Percentiles rank a stretch among this genome's conserved stretches.
These are phyloP conservation scores for Meriones psammophilus DNA, from an alignment of 2,797 vertebrate genomes.

Conservation along the genomic window DNA sequence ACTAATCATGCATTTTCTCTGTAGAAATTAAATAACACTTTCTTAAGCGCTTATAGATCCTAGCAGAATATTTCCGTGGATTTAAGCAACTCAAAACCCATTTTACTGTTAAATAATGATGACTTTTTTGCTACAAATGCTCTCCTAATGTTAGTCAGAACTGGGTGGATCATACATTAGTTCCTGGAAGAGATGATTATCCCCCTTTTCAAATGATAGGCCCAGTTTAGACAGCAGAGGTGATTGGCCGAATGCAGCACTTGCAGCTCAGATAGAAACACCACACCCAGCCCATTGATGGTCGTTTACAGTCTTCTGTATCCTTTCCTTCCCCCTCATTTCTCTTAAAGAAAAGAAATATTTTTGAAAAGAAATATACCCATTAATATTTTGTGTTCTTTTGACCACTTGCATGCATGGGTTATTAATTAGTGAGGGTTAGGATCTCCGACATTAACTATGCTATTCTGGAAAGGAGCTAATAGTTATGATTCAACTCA, in stretches of 20 bases:
- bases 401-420: neutral
- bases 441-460: constrained; percentile 57
- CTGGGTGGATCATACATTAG: neutral
- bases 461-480: neutral
- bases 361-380: neutral
- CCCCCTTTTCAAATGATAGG: constrained; percentile 45
- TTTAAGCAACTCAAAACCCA: constrained; percentile 31
- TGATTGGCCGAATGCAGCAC: neutral
- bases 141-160: constrained; percentile 52
- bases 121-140: constrained; percentile 11
- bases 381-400: constrained; percentile 14
- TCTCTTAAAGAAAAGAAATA: constrained; percentile 14
- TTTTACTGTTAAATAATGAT: constrained; percentile 61
- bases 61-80: constrained; percentile 40
- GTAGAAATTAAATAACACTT: constrained; percentile 43
- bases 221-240: neutral
- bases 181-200: constrained; percentile 29
- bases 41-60: constrained; percentile 19
- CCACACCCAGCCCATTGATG: neutral
- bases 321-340: neutral
- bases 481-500: constrained; percentile 39
- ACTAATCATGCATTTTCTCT: neutral
- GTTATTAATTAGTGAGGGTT: neutral
- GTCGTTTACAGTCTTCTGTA: neutral
- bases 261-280: neutral